Evolutionary conservation across 2,113 vertebrate genomes (phyloP), one percentile per base, ranked within the genome.

Genomic region (Stomatorhinus ivindoensis): DNA sequence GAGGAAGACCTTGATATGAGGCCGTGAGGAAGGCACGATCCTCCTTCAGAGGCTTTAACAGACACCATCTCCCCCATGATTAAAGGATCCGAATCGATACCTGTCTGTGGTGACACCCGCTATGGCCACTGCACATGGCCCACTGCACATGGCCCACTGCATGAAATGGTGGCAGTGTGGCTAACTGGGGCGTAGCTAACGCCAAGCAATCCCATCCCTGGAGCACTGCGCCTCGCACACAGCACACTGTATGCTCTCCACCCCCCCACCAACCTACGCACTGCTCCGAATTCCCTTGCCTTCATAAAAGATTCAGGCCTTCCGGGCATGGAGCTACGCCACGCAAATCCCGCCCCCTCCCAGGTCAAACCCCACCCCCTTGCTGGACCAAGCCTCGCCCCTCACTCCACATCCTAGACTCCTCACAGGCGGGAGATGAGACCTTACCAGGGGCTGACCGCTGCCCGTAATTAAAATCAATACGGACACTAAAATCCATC

Each of bases 291-390:
- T 97, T 96, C 92, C 97, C 96, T 96, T 95, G 95, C 96, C 96
- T 97, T 97, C 97, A 97, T 97, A 96, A 97, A 97, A 97, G 94
- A 98, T 97, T 96, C 96, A 97, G 94, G 92, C 93, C 95, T 95
- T 96, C 95, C 96, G 96, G 97, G 97, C 96, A 96, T 95, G 94
- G 93, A 69, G 89, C 94, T 93, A 94, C 46, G 7, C 91, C 93
- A 85, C 17, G n/a, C n/a, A 86, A 15, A 13, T 13, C 44, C 42
- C 47, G 2, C 85, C n/a, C 92, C 93, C 93, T 93, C 94, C 94
- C 90, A 89, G 91, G 94, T 94, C 94, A 93, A 91, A 90, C 93
- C 94, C 93, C 93, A 90, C 51, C 61, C n/a, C 31, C 92, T 47
- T 48, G 2, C 35, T 27, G 35, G 17, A 39, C 44, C 48, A 61